Base-by-base conservation (phyloP, 2,797 vertebrate species). In the Microcaecilia unicolor region DNA sequence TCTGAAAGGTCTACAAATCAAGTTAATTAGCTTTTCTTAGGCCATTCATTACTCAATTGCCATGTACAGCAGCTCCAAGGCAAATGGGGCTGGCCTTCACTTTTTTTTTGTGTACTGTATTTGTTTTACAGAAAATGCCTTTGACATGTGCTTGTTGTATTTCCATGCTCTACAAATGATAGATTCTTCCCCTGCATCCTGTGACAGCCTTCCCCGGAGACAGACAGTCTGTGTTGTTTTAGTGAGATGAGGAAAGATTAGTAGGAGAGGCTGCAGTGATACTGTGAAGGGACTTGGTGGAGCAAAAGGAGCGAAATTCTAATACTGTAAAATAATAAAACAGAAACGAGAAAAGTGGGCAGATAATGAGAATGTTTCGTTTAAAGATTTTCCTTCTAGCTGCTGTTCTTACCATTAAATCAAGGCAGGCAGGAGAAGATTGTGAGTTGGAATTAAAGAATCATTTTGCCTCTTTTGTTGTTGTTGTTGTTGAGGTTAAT, bases 161-260 rank as follows among this genome's bases (percentile, higher is more conserved):
- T 63, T 67, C 70, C 39, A 9, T 48, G 22, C 58, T 35, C 57
- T 64, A 48, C 55, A 59, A 58, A 61, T 61, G 53, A 64, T 71
- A 50, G 52, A 60, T 64, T 58, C 48, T 54, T 28, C 52, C 59
- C 36, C 47, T 50, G 35, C 58, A 59, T 71, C 60, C 69, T 70
- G 58, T 60, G 58, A 70, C 58, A 58, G 55, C 53, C 56, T 61
- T 67, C 58, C 53, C 60, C 63, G 59, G 65, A 76, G 69, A 63
- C 61, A 66, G 63, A 34, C 55, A 63, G 65, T 62, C 52, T 66
- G 55, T 74, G 69, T 70, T 74, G 56, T 61, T 74, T 74, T 64
- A 70, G 60, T 0, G 5, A 57, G 62, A 62, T 65, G 53, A 51
- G 40, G 61, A 38, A 55, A 73, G 56, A 67, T 68, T 63, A 64